phyloP scores from a whole-genome alignment of 2,113 vertebrate genomes.

The Nicator chloris region DNA sequence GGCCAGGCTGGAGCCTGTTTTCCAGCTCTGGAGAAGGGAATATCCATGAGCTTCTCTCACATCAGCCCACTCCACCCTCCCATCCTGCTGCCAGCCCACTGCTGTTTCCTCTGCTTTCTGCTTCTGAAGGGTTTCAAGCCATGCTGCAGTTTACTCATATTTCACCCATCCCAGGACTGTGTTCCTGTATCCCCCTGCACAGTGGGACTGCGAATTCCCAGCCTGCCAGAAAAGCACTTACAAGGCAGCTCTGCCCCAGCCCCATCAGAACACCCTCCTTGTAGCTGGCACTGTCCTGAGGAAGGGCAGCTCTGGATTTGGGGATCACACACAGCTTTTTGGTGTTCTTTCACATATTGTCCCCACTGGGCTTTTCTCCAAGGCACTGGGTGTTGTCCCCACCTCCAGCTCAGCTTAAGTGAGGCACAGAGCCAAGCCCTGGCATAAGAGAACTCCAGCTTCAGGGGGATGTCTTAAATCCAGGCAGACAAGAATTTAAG shows the following conservation, averaged over 20 bases:
- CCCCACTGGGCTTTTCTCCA: background rate
- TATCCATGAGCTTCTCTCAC: background rate
- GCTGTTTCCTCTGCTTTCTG: background rate
- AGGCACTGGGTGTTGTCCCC: background rate
- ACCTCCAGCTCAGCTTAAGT: background rate
- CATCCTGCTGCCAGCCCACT: background rate
- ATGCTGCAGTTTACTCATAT: background rate
- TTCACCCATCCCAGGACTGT: background rate
- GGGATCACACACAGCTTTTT: background rate
- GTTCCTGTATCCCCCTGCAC: background rate
- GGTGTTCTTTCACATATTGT: background rate
- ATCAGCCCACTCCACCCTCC: background rate
- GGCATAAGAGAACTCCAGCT: background rate
- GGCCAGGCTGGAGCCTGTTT: background rate
- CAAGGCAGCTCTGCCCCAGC: background rate
- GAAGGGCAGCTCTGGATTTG: background rate
- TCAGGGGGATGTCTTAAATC: background rate
- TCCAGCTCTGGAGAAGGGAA: background rate
- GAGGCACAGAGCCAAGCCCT: background rate
- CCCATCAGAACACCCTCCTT: background rate
- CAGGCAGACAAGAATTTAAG: background rate
- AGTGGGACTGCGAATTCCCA: background rate
- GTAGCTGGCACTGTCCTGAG: background rate
- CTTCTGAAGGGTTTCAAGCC: background rate
- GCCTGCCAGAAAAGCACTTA: background rate